These are phyloP conservation scores for Dermatemys mawii DNA, from an alignment of 2,113 vertebrate genomes.

Conservation along the genomic window DNA sequence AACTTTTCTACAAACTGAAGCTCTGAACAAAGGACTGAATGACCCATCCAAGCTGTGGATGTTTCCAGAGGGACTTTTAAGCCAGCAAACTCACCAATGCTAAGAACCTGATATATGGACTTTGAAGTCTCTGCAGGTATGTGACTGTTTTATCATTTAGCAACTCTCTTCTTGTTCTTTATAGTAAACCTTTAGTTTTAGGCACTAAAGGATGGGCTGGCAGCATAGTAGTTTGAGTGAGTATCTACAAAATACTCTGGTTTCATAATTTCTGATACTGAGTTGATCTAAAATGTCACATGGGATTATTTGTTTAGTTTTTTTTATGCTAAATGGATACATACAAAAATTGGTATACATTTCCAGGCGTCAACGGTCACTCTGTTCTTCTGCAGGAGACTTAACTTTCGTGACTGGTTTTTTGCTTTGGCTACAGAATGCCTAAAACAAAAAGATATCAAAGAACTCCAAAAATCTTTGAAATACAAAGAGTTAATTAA, in stretches of 20 bases:
- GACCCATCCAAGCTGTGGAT: too few species aligned
- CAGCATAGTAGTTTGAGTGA: too few species aligned
- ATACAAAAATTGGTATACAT: fast-evolving
- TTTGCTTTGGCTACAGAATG: neutral
- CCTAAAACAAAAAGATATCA: neutral
- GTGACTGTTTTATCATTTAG: too few species aligned
- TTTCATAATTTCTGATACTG: constrained; percentile 35
- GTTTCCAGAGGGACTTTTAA: too few species aligned
- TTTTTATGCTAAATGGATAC: neutral
- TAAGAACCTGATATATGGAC: too few species aligned
- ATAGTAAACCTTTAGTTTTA: too few species aligned
- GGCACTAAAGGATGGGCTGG: too few species aligned
- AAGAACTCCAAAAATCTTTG: neutral
- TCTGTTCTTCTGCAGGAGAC: neutral
- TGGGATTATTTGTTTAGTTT: neutral
- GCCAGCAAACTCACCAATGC: too few species aligned
- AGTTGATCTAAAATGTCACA: constrained; percentile 38
- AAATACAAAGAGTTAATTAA: neutral
- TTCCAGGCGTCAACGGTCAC: neutral
- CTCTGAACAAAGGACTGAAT: too few species aligned
- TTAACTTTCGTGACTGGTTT: neutral
- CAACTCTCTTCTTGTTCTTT: too few species aligned
- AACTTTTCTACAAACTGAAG: too few species aligned
- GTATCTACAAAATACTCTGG: neutral
- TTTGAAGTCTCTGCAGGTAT: too few species aligned